phyloP scores from a whole-genome alignment of 2,113 vertebrate species.

The Polypterus senegalus region DNA sequence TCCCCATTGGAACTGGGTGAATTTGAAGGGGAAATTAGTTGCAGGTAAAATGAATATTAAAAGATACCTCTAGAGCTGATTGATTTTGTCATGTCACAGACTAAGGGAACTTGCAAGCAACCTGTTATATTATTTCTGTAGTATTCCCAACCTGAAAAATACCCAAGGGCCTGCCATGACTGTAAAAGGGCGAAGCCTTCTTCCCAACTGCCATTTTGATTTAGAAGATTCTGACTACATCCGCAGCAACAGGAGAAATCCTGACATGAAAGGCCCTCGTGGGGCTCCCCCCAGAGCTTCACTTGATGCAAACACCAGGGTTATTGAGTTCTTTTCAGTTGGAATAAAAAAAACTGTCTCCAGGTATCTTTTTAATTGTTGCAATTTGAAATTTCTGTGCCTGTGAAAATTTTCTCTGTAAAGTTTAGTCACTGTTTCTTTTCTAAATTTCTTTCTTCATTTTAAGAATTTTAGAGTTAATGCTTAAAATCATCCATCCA shows the following conservation, averaged over 20 bases:
- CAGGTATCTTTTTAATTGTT: conserved; percentile 36
- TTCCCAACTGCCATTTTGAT: conserved; percentile 68
- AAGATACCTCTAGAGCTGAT: too few species aligned
- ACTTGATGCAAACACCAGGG: conserved; percentile 49
- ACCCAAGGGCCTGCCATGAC: conserved; percentile 39
- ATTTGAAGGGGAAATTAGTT: conserved; percentile 53
- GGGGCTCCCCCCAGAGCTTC: conserved; percentile 14
- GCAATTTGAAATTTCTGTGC: too few species aligned
- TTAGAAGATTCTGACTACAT: conserved; percentile 72
- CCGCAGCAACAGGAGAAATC: conserved; percentile 27
- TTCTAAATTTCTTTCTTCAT: too few species aligned
- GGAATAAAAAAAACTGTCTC: conserved; percentile 40
- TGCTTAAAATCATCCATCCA: too few species aligned
- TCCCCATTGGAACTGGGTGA: conserved; percentile 47
- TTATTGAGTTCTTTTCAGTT: conserved; percentile 59
- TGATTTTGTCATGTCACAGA: too few species aligned
- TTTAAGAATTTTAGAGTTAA: too few species aligned
- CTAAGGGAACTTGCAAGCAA: too few species aligned
- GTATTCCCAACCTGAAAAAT: conserved; percentile 62
- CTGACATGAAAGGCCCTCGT: conserved; percentile 31
- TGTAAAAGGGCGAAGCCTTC: conserved; percentile 51
- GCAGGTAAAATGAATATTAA: conserved; percentile 51
- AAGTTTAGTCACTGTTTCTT: too few species aligned
- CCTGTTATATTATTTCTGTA: conserved; percentile 25
- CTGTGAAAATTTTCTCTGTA: too few species aligned